Conservation (phyloP, 2,888 invertebrate genomes). For the Harpalus rufipes region DNA sequence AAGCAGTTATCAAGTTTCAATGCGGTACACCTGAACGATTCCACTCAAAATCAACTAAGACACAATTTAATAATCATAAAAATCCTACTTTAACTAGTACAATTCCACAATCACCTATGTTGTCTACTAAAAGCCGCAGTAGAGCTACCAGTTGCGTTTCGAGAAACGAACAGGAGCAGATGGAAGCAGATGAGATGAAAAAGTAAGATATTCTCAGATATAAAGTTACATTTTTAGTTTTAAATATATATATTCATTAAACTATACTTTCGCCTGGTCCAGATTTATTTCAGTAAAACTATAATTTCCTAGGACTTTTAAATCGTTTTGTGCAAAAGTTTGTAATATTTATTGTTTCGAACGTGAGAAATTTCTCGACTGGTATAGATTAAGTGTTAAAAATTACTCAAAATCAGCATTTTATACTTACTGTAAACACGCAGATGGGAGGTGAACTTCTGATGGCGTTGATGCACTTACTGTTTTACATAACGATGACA, state of each 20-base stretch:
- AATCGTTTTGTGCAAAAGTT: neutral
- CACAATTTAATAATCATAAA: constrained; percentile 55
- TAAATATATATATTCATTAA: too few relatives aligned
- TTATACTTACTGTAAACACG: too few relatives aligned
- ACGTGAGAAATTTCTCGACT: too few relatives aligned
- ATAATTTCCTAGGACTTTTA: too few relatives aligned
- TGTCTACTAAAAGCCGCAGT: constrained; percentile 79
- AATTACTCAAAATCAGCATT: too few relatives aligned
- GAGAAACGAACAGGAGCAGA: constrained; percentile 81
- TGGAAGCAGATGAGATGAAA: constrained; percentile 83
- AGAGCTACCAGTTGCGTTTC: constrained; percentile 80
- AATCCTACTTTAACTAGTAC: constrained; percentile 72
- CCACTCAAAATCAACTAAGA: constrained; percentile 73
- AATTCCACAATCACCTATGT: constrained; percentile 79
- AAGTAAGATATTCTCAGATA: constrained; percentile 75
- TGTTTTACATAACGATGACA: too few relatives aligned
- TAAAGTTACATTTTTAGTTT: too few relatives aligned
- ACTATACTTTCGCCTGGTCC: too few relatives aligned
- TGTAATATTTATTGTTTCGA: neutral
- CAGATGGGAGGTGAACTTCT: too few relatives aligned
- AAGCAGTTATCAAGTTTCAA: constrained; percentile 79
- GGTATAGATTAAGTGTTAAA: too few relatives aligned
- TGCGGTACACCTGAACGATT: constrained; percentile 80
- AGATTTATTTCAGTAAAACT: too few relatives aligned
- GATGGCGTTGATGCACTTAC: too few relatives aligned